These are phyloP conservation scores for Anolis apletophallus DNA, from an alignment of 2,797 vertebrate species.

Conservation along the genomic window DNA sequence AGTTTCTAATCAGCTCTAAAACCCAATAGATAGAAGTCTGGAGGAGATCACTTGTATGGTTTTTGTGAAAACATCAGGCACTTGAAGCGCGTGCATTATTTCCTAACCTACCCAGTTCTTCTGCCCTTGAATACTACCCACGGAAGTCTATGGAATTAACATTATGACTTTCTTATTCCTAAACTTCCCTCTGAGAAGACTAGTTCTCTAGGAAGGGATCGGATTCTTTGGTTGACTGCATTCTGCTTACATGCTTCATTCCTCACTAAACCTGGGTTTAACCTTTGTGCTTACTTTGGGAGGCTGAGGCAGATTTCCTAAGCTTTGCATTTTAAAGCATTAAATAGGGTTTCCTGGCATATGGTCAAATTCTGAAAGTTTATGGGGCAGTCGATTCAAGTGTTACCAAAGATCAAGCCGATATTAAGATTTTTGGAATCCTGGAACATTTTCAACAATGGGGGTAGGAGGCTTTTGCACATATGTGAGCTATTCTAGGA, in stretches of 20 bases:
- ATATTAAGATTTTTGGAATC: too few relatives aligned
- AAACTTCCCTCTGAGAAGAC: neutral
- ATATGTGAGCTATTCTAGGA: too few relatives aligned
- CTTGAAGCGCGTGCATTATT: too few relatives aligned
- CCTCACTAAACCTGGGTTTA: fast-evolving
- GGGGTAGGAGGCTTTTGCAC: too few relatives aligned
- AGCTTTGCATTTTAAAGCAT: slow-evolving; percentile 30
- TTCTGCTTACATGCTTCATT: neutral
- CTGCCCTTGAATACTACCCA: neutral
- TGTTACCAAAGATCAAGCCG: neutral
- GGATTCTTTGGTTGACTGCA: neutral
- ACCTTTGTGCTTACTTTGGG: slow-evolving; percentile 3
- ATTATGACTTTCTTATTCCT: neutral
- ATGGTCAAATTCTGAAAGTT: slow-evolving; percentile 52
- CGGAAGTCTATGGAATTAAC: neutral
- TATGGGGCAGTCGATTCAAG: slow-evolving; percentile 31
- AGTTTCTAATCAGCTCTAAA: neutral
- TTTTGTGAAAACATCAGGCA: neutral
- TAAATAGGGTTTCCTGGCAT: slow-evolving; percentile 28
- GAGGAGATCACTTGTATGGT: neutral
- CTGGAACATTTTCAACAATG: too few relatives aligned
- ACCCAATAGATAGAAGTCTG: neutral
- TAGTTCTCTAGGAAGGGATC: neutral
- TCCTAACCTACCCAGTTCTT: neutral
- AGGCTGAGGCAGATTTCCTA: neutral